A percentile compares a stretch with the other conserved stretches of the same genome.
These are phyloP conservation scores for Chaetura pelagica DNA, from an alignment of 2,113 vertebrate species.

Conservation along the genomic window DNA sequence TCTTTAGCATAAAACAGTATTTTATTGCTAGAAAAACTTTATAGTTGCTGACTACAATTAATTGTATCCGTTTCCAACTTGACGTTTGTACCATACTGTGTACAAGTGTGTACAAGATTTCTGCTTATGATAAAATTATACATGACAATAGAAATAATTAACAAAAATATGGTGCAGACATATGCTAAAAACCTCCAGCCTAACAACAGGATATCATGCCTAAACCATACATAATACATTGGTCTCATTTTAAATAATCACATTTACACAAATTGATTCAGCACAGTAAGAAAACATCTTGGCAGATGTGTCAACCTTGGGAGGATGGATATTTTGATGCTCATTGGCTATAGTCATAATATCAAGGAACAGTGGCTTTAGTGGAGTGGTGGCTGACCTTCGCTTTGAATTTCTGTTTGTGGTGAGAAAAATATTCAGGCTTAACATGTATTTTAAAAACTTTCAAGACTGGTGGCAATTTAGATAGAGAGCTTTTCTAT, in stretches of 20 bases:
- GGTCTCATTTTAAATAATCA: neutral
- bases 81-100: neutral
- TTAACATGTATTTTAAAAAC: neutral
- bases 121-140: neutral
- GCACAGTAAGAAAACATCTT: neutral
- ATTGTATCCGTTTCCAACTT: neutral
- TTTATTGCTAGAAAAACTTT: neutral
- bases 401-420: neutral
- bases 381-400: neutral
- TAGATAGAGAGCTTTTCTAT: neutral
- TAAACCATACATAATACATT: neutral
- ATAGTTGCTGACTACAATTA: neutral
- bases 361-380: neutral
- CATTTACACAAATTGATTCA: neutral
- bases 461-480: neutral
- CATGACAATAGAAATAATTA: neutral
- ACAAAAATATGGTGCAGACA: neutral
- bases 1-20: neutral
- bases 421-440: neutral
- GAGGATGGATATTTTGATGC: neutral
- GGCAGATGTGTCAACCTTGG: neutral
- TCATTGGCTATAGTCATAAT: neutral
- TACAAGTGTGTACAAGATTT: neutral
- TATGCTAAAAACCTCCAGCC: neutral
- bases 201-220: neutral